These are phyloP conservation scores for Hapalemur alaotrensis DNA, from an alignment of 2,797 vertebrate species.

Conservation along the genomic window DNA sequence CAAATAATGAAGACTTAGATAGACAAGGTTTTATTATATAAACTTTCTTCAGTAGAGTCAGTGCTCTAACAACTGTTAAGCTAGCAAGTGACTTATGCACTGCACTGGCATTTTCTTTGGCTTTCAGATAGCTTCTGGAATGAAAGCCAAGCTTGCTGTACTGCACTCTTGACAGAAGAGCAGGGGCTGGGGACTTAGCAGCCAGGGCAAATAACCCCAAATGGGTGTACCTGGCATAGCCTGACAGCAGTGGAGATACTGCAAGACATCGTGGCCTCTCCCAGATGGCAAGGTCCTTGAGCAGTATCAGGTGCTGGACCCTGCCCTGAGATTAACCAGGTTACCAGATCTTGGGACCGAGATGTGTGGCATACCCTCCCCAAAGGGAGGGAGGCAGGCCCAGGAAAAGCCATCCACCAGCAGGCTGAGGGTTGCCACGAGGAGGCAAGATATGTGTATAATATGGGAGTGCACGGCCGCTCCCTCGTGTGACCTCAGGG, in stretches of 20 bases:
- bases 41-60: neutral
- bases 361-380: neutral
- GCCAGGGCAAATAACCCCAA: constrained; percentile 19
- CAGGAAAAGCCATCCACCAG: neutral
- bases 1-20: neutral
- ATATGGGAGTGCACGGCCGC: neutral
- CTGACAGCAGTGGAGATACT: neutral
- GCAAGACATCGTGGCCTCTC: neutral
- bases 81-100: neutral
- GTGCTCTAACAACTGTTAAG: constrained; percentile 10
- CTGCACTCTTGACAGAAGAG: constrained; percentile 21
- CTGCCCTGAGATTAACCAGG: neutral
- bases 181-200: neutral
- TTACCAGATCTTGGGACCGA: neutral
- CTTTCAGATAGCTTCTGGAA: neutral
- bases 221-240: constrained; percentile 38
- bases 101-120: constrained; percentile 45
- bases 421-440: neutral
- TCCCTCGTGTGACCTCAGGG: neutral
- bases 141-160: constrained; percentile 5
- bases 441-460: neutral
- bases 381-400: neutral
- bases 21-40: neutral
- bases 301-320: neutral
- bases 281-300: neutral